Evolutionary conservation across 2,797 vertebrate genomes (phyloP), one percentile per base, ranked within the genome.

Genomic region (Carapus acus): DNA sequence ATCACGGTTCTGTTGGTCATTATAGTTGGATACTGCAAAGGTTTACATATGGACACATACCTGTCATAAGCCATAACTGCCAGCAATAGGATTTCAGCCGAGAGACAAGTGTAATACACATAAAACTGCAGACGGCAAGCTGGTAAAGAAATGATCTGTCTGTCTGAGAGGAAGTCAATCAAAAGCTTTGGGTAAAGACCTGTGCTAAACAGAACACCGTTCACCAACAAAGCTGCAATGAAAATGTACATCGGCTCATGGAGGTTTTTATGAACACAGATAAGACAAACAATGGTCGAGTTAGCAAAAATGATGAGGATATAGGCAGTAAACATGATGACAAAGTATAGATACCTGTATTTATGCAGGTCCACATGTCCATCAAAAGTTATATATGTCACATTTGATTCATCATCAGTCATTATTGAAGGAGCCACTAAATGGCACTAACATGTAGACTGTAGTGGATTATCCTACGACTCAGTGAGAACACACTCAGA

Each of bases 161-260:
- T 58, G 1, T 71, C 60, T 6, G 70, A 69, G 11, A 76, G 22
- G 23, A 69, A 33, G n/a, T 79, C 68, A 2, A 48, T 22, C 2
- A 76, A 6, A 4, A 76, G 45, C 17, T 69, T 74, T 1, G 80
- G 73, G 43, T 77, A 78, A 3, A 78, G 7, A 0, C 2, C 18
- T 1, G 56, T 58, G 41, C 58, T 58, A 29, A 21, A 62, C 6
- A 73, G 0, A 27, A 72, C 11, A 20, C 62, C 49, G 37, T 79
- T 81, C 0, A 58, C 0, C 2, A 75, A 43, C 42, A 81, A 49
- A 49, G 66, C 73, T 6, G 65, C 67, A 24, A 79, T 77, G 7
- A 81, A 81, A 34, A 81, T 17, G 16, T 78, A 79, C 77, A 82
- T 79, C 0, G 79, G 79, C 43, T 79, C 67, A 50, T 79, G 79